Evolutionary conservation across 2,888 invertebrate species (phyloP), one percentile per base, ranked within the genome.

Genomic region (Lasioglossum malachurum): DNA sequence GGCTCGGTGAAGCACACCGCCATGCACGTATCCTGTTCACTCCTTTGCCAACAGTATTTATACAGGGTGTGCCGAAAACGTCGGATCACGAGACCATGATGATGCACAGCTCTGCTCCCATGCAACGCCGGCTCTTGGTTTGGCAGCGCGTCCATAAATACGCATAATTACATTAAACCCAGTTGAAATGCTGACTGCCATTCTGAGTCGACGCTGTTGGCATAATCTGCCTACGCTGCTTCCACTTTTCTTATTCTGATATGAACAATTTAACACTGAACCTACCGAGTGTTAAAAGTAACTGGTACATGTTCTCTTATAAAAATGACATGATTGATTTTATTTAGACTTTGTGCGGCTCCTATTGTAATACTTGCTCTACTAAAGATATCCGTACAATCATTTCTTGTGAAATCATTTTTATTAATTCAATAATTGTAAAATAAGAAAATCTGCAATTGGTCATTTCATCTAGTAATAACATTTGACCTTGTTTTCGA

Each of bases 21-120:
- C 67, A 44, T 38, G 67, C 71, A 79, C 72, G 67, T 60, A 44
- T 67, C 41, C 19, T 57, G 23, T 46, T 84, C 60, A 46, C 83
- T 67, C 53, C 64, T 44, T 19, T 60, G 38, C 60, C 35, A 53
- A 46, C 38, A 23, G 67, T 53, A 78, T 78, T 78, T 53, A 71
- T 69, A 78, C 73, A 74, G 19, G 35, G 73, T 49, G 73, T 31
- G 27, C 49, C 23, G 46, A 31, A 49, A 74, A 74, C 31, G 19
- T 31, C 35, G 35, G 35, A 67, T 23, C 64, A 7, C 64, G 16
- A 7, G 14, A 64, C 64, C 27, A 16, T 31, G 64, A 31, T 64
- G 5, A 31, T 27, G 16, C 57, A n/a, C 12, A 3, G n/a, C n/a
- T 12, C 14, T 31, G 64, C 27, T 64, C 7, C 7, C 31, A 31